These are phyloP conservation scores for Empidonax alnorum DNA, from an alignment of 2,113 vertebrate genomes.

Conservation along the genomic window DNA sequence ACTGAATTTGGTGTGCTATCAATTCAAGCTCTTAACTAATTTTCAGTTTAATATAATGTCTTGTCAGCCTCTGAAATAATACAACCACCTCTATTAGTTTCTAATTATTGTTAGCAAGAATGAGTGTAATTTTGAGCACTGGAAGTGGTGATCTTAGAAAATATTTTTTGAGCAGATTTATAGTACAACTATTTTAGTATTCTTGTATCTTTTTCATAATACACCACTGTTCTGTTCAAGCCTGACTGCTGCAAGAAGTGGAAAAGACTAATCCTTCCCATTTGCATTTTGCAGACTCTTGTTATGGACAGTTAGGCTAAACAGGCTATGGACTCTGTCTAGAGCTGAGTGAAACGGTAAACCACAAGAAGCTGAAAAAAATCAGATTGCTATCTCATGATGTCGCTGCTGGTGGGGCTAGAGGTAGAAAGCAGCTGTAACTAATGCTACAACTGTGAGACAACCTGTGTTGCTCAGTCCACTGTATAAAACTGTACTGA, in stretches of 20 bases:
- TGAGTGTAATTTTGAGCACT: background rate
- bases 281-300: background rate
- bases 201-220: background rate
- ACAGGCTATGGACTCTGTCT: background rate
- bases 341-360: background rate
- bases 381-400: background rate
- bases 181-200: background rate
- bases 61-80: background rate
- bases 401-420: background rate
- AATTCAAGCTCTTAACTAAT: background rate
- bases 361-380: constrained; percentile 15
- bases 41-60: background rate
- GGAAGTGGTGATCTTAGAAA: background rate
- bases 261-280: background rate
- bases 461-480: background rate
- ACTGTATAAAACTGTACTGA: background rate
- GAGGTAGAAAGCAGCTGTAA: background rate
- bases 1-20: background rate
- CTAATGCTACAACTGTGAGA: background rate
- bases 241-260: background rate
- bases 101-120: background rate
- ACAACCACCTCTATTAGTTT: background rate
- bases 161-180: background rate
- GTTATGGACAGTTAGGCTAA: background rate
- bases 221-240: background rate